Conservation (phyloP, 1,140 invertebrate species). For the Druon quercuslanigerum region DNA sequence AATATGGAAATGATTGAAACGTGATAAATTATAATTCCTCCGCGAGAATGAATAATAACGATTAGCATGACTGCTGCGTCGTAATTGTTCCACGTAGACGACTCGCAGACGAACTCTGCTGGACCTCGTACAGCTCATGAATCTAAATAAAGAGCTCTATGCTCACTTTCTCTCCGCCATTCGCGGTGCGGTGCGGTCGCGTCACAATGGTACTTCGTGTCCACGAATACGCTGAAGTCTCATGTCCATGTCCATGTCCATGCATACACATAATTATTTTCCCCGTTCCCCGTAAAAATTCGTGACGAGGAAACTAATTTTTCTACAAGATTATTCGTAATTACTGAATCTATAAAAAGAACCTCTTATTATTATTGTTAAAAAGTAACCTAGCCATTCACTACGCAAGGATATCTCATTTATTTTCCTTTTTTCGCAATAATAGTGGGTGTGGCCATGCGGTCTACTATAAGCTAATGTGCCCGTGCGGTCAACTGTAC, state of each 20-base stretch:
- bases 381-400: no score
- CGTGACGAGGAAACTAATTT: slow-evolving; percentile 33
- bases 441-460: no score
- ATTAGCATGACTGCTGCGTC: slow-evolving; percentile 40
- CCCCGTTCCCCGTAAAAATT: background rate
- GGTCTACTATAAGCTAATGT: no score
- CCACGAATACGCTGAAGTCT: slow-evolving; percentile 32
- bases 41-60: slow-evolving; percentile 9
- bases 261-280: slow-evolving; percentile 28
- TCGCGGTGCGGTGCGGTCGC: slow-evolving; percentile 30
- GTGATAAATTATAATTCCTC: slow-evolving; percentile 30
- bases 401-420: no score
- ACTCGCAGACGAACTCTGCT: slow-evolving; percentile 9
- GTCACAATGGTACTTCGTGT: slow-evolving; percentile 45
- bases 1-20: no score
- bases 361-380: background rate
- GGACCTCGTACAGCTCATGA: slow-evolving; percentile 22
- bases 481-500: no score
- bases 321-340: slow-evolving; percentile 3
- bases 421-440: no score
- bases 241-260: slow-evolving; percentile 44
- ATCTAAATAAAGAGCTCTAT: slow-evolving; percentile 27
- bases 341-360: background rate
- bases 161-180: slow-evolving; percentile 8
- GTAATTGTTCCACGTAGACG: slow-evolving; percentile 41